Base-by-base conservation (phyloP, 2,113 vertebrate species). In the Rostratula benghalensis region DNA sequence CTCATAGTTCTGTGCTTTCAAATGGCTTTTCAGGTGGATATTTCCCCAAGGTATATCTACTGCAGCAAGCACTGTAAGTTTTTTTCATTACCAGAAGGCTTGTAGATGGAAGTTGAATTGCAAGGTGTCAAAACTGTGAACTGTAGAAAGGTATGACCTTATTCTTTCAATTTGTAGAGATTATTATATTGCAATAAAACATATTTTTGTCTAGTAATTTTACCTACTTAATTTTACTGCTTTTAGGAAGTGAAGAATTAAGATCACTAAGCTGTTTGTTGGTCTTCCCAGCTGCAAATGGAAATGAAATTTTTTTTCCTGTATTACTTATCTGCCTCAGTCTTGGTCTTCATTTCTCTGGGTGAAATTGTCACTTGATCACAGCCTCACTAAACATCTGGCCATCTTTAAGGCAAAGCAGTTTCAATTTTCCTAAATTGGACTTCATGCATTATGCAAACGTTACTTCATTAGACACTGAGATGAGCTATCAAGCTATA, bases 371-470 rank as follows among this genome's bases (percentile, higher is more conserved):
- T 85, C 75, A 77, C 87, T 93, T 75, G 82, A 74, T 94, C 92
- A 87, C 48, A 60, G 84, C 53, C 63, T 91, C 46, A 63, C 37
- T 61, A 89, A 87, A 87, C 89, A 93, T 95, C 91, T 94, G 93
- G 70, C 54, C 53, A 73, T 93, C 86, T 93, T 96, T 87, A 95
- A 93, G 83, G 79, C 87, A 81, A 87, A 74, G 45, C 65, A 95
- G 79, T 89, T 95, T 83, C 88, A 79, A 21, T 92, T 96, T 96
- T 87, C 90, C 94, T 92, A 95, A 97, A 95, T 37, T 95, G 75
- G 78, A 35, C 95, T 93, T 92, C 68, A 91, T 96, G 89, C 75
- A 94, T 96, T 95, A 79, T 69, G 69, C 90, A 94, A 92, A 89
- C 7, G 2, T 89, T 89, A 75, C 78, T 84, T 97, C 93, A 84